Evolutionary conservation across 2,888 invertebrate species (phyloP).

Genomic region (Scaptodrosophila latifasciaeformis): DNA sequence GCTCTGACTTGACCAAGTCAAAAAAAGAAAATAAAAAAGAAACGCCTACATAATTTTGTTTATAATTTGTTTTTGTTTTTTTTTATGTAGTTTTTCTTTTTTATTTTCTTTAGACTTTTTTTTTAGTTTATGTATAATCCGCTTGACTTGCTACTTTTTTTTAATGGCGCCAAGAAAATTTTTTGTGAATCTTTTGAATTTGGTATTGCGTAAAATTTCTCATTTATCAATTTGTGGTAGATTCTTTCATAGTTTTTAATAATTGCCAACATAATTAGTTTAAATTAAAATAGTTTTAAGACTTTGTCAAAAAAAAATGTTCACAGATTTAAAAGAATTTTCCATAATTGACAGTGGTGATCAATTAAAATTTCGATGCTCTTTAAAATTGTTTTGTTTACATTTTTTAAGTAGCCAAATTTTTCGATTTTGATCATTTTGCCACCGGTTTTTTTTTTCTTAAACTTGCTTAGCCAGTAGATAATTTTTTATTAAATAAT

Average conservation of each 20-base stretch:
- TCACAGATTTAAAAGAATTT: conserved; percentile 28
- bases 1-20: too few species aligned
- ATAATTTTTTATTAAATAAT: too few species aligned
- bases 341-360: conserved; percentile 38
- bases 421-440: too few species aligned
- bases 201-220: conserved; percentile 37
- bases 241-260: conserved; percentile 21
- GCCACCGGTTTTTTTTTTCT: too few species aligned
- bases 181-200: conserved; percentile 39
- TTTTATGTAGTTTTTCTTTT: not conserved
- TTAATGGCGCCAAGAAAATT: conserved; percentile 39
- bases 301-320: conserved; percentile 19
- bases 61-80: not conserved
- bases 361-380: too few species aligned
- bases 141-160: conserved; percentile 40
- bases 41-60: not conserved
- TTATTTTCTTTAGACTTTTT: not conserved
- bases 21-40: too few species aligned
- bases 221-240: conserved; percentile 38
- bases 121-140: conserved; percentile 34
- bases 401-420: too few species aligned
- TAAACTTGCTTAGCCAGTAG: too few species aligned
- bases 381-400: too few species aligned
- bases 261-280: conserved; percentile 57
- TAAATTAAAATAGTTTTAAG: conserved; percentile 39